These are phyloP conservation scores for Phenganax marumi DNA, from an alignment of 92 coral and sea anemone genomes.

Conservation along the genomic window DNA sequence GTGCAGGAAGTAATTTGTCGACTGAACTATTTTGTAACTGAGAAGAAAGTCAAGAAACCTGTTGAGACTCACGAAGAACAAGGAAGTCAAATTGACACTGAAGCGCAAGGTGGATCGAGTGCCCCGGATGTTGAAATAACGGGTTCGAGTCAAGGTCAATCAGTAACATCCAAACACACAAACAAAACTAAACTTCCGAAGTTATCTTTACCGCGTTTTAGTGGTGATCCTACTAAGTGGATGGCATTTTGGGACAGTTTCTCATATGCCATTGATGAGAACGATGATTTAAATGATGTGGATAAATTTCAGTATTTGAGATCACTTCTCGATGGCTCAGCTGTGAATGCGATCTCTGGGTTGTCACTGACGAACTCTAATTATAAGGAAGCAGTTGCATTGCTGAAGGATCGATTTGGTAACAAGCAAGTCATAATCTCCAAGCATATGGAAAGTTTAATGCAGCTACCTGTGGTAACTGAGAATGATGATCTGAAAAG, in stretches of 20 bases:
- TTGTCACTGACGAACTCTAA: constrained; percentile 4
- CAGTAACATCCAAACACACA: background rate
- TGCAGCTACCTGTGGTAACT: constrained; percentile 9
- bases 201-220: background rate
- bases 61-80: background rate
- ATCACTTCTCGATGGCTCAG: background rate
- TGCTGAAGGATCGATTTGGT: no score
- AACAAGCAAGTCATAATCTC: constrained; percentile 1
- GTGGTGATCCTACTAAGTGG: constrained; percentile 19
- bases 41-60: background rate
- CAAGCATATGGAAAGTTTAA: background rate
- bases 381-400: constrained; percentile 21
- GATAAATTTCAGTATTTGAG: constrained; percentile 3
- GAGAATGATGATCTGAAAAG: constrained; percentile 5
- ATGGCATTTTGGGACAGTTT: constrained; percentile 15
- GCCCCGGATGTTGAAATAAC: background rate
- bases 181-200: constrained; percentile 16
- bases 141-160: background rate
- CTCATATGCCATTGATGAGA: constrained; percentile 14
- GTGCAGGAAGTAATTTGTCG: constrained; percentile 21
- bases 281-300: constrained; percentile 11
- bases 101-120: background rate
- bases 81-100: background rate
- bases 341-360: constrained; percentile 6
- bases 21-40: background rate